Evolutionary conservation across 1,140 invertebrate species (phyloP).

Genomic region (Lineus longissimus): DNA sequence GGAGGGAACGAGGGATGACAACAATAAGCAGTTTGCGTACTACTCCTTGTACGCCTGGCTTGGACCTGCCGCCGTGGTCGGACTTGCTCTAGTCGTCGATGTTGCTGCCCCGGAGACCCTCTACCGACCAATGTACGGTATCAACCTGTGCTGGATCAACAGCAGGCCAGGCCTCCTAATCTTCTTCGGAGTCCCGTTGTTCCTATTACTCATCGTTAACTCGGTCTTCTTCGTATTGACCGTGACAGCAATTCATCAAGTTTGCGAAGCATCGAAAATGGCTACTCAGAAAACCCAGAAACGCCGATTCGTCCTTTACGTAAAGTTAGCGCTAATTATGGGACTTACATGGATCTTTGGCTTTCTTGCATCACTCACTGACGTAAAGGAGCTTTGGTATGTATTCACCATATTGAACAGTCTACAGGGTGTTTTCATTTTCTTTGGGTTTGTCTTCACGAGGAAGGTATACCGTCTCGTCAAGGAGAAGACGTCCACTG

Average conservation of each 20-base stretch:
- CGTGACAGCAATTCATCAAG: conserved; percentile 54
- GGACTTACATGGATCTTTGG: conserved; percentile 48
- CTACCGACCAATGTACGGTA: conserved; percentile 28
- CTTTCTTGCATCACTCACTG: conserved; percentile 29
- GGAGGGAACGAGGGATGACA: conserved; percentile 16
- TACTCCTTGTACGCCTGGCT: conserved; percentile 59
- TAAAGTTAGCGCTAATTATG: conserved; percentile 52
- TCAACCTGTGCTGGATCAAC: conserved; percentile 52
- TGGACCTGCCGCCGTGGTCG: conserved; percentile 50
- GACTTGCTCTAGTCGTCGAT: conserved; percentile 46
- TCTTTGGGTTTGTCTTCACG: conserved; percentile 22
- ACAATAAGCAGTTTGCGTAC: conserved; percentile 48
- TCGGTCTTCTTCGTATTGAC: conserved; percentile 36
- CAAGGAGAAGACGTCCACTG: conserved; percentile 8
- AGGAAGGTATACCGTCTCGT: conserved; percentile 18
- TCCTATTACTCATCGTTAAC: conserved; percentile 38
- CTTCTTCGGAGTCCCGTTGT: conserved; percentile 45
- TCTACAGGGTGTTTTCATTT: conserved; percentile 29
- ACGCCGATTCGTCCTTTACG: conserved; percentile 53
- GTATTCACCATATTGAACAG: conserved; percentile 33
- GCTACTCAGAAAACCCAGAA: conserved; percentile 15
- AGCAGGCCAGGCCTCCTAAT: conserved; percentile 28
- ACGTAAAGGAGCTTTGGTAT: conserved; percentile 23
- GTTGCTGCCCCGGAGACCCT: not conserved
- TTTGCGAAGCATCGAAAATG: conserved; percentile 9